Conservation (phyloP, 2,113 vertebrate species). For the Centropus unirufus region DNA sequence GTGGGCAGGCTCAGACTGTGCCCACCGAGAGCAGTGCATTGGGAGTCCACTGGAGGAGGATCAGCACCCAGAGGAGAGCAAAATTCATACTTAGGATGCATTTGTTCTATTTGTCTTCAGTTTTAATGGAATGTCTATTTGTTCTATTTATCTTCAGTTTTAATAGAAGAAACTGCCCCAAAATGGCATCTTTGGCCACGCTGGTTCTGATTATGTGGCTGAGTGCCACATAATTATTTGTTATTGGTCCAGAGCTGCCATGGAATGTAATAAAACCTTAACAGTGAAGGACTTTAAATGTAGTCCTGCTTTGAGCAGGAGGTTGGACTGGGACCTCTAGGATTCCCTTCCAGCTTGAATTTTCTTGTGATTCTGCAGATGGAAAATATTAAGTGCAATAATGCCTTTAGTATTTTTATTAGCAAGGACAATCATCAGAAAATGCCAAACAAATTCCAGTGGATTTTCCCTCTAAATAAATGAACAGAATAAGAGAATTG, state of each 20-base stretch:
- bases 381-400: neutral
- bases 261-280: neutral
- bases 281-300: neutral
- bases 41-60: neutral
- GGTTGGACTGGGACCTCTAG: neutral
- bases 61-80: neutral
- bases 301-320: neutral
- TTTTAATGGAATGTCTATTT: neutral
- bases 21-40: rapidly evolving
- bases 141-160: neutral
- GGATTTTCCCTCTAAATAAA: neutral
- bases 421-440: neutral
- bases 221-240: neutral
- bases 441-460: neutral
- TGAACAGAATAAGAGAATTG: neutral
- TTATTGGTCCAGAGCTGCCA: neutral
- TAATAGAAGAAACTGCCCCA: neutral
- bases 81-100: neutral
- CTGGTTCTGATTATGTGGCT: neutral
- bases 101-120: neutral
- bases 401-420: neutral
- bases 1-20: neutral
- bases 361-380: neutral
- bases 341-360: neutral
- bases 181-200: neutral